Percentiles rank a stretch among this genome's conserved stretches.
Evolutionary conservation across 2,113 vertebrate species (phyloP).

Genomic region (Oryzias melastigma): DNA sequence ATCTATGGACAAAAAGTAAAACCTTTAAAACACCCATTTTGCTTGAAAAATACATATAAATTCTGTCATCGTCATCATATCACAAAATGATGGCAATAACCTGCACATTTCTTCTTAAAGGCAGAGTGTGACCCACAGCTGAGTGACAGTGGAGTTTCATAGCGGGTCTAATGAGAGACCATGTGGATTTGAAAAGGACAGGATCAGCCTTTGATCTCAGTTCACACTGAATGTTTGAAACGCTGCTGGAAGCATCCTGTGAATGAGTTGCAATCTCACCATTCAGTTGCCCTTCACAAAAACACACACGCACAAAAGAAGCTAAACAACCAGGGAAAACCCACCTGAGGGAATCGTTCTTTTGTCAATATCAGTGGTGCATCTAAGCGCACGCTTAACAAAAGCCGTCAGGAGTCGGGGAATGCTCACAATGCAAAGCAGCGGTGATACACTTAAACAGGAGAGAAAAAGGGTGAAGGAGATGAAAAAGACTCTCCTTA

Average conservation of each 20-base stretch:
- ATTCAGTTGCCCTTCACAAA: constrained; percentile 17
- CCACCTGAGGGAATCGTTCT: background rate
- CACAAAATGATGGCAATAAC: background rate
- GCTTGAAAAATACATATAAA: too few species aligned
- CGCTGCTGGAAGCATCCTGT: constrained; percentile 23
- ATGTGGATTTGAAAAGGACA: constrained; percentile 36
- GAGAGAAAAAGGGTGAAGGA: constrained; percentile 9
- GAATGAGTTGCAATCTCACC: constrained; percentile 10
- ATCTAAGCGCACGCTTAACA: background rate
- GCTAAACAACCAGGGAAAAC: constrained; percentile 5
- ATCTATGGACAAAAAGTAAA: too few species aligned
- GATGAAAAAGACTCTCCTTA: constrained; percentile 30
- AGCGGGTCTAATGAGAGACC: constrained; percentile 48
- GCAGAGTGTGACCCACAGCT: too few species aligned
- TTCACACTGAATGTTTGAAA: constrained; percentile 22
- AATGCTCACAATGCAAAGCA: constrained; percentile 4
- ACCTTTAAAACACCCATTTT: too few species aligned
- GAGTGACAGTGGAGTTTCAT: too few species aligned
- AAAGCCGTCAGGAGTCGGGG: background rate
- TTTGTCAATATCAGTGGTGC: constrained; percentile 1
- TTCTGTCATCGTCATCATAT: background rate
- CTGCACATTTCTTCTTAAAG: too few species aligned
- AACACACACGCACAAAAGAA: background rate
- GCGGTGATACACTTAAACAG: background rate
- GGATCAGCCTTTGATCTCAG: constrained; percentile 40